Evolutionary conservation across 2,797 vertebrate species (phyloP).

Genomic region (Scarus forsteni): DNA sequence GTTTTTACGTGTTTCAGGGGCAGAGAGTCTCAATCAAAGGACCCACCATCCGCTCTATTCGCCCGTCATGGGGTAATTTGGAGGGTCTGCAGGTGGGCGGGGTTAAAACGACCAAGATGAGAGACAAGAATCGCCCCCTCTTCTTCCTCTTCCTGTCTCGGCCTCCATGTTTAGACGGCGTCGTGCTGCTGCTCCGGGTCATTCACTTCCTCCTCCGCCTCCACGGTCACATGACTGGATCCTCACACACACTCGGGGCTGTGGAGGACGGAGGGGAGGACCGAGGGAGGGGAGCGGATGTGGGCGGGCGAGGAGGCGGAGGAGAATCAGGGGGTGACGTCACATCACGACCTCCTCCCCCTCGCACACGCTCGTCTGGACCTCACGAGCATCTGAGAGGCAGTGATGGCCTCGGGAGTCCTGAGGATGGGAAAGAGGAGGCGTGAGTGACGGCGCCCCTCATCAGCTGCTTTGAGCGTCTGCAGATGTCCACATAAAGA

Average conservation of each 20-base stretch:
- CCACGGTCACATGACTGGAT: conserved; percentile 68
- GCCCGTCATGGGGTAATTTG: neutral
- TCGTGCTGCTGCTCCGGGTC: conserved; percentile 50
- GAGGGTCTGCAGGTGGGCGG: too few species aligned
- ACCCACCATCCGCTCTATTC: neutral
- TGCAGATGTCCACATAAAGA: conserved; percentile 37
- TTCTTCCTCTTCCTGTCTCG: conserved; percentile 5
- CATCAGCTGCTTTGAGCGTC: conserved; percentile 1
- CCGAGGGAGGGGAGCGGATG: conserved; percentile 57
- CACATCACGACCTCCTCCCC: conserved; percentile 67
- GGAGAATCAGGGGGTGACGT: conserved; percentile 68
- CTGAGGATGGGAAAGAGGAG: neutral
- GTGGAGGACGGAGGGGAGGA: conserved; percentile 50
- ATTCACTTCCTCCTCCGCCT: conserved; percentile 54
- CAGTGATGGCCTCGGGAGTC: conserved; percentile 13
- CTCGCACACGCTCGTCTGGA: conserved; percentile 20
- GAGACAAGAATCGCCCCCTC: too few species aligned
- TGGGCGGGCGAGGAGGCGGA: conserved; percentile 55
- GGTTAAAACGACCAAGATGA: too few species aligned
- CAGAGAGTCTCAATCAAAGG: neutral
- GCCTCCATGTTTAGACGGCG: conserved; percentile 60
- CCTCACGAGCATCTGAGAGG: conserved; percentile 8
- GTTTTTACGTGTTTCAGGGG: too few species aligned
- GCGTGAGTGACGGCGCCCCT: neutral
- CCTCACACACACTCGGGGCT: conserved; percentile 41